Base-by-base conservation (phyloP, 37 sponge, comb jelly and placozoan species). In the Halichondria panicea region DNA sequence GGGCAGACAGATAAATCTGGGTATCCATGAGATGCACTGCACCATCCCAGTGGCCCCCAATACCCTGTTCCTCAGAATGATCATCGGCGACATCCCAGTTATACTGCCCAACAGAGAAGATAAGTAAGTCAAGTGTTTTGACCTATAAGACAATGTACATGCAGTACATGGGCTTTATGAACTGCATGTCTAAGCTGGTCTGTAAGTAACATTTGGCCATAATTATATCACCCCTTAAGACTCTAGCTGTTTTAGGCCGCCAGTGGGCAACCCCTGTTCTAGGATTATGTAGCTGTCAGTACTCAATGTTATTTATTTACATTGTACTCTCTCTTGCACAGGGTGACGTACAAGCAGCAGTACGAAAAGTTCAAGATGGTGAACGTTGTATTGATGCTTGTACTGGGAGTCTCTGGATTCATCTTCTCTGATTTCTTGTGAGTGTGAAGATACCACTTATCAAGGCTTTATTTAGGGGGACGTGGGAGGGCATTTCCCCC, bases 301-400 rank as follows among this genome's bases (percentile, higher is more conserved):
- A n/a, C n/a, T n/a, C n/a, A n/a, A n/a, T n/a, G n/a, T n/a, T n/a
- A n/a, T n/a, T n/a, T n/a, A n/a, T n/a, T n/a, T n/a, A n/a, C n/a
- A n/a, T n/a, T n/a, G n/a, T n/a, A n/a, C n/a, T n/a, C n/a, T n/a
- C 4, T 3, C 9, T 63, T 27, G 25, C 30, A 2, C 68, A 89
- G 89, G 43, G 60, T 89, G 43, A 32, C 60, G 15, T 89, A 89
- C 55, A 89, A 83, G 52, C 69, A 77, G 33, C 45, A 78, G 1
- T 89, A 89, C 67, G 89, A 89, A 55, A 64, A 79, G 24, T 89
- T 83, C 59, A 89, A 89, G 68, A 64, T 83, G 68, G 33, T 89
- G 12, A 82, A 83, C 40, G 78, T 65, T 21, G 74, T 79, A 24
- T 33, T 42, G 9, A 64, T 89, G 46, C 77, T 58, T 34, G 21